Evolutionary conservation across 2,797 vertebrate species (phyloP).

Genomic region (Hypotaenidia philippensis): DNA sequence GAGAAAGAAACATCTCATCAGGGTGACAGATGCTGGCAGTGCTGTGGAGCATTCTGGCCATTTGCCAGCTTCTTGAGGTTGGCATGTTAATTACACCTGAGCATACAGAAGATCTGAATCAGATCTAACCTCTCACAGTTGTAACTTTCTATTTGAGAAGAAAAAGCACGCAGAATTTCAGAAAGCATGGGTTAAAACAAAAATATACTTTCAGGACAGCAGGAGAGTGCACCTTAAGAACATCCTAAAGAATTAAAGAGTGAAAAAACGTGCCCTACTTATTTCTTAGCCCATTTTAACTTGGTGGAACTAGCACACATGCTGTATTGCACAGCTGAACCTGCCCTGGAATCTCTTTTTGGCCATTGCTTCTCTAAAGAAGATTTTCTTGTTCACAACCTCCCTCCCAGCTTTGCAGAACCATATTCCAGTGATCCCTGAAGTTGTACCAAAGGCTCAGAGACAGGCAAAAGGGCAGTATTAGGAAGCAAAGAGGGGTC

Average conservation of each 20-base stretch:
- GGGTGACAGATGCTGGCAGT: neutral
- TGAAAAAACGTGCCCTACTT: neutral
- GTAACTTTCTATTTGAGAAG: neutral
- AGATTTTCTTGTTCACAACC: neutral
- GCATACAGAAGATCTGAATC: neutral
- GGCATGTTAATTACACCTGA: slow-evolving; percentile 17
- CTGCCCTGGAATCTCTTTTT: neutral
- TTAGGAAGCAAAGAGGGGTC: neutral
- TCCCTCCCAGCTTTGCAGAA: neutral
- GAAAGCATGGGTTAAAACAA: neutral
- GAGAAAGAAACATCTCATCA: neutral
- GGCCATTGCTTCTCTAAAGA: neutral
- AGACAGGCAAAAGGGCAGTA: neutral
- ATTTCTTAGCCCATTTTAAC: neutral
- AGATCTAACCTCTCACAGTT: neutral
- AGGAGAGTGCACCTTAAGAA: neutral
- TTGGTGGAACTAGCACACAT: neutral
- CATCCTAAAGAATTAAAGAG: neutral
- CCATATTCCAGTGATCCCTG: neutral
- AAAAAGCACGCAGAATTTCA: neutral
- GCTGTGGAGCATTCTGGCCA: neutral
- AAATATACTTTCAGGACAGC: neutral
- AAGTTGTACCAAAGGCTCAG: neutral
- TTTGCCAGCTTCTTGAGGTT: slow-evolving; percentile 15
- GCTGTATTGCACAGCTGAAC: neutral